Evolutionary conservation across 2,797 vertebrate species (phyloP).

Genomic region (Orestias chungarensis): DNA sequence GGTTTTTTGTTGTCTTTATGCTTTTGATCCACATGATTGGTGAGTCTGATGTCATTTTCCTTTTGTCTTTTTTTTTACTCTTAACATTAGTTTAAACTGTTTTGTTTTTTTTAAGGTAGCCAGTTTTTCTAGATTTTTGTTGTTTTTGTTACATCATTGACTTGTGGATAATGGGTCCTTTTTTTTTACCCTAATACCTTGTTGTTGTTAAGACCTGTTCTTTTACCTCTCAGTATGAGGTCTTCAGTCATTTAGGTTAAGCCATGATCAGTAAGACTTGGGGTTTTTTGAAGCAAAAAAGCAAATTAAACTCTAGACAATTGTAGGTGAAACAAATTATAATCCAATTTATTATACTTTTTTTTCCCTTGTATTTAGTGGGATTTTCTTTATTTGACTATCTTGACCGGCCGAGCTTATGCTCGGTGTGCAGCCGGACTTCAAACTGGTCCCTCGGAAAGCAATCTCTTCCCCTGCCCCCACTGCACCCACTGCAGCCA

Average conservation of each 20-base stretch:
- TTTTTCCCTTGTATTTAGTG: constrained; percentile 33
- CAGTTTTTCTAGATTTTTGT: constrained; percentile 13
- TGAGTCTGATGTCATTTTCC: constrained; percentile 58
- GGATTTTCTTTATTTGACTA: constrained; percentile 11
- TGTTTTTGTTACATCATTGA: constrained; percentile 5
- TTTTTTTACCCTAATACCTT: constrained; percentile 64
- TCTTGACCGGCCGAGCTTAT: constrained; percentile 26
- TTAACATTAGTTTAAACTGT: constrained; percentile 4
- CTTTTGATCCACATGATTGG: constrained; percentile 56
- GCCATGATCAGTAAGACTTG: constrained; percentile 69
- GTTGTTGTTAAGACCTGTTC: constrained; percentile 54
- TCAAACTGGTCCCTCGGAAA: constrained; percentile 54
- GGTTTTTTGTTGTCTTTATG: constrained; percentile 27
- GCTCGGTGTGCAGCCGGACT: constrained; percentile 43
- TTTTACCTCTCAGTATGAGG: constrained; percentile 55
- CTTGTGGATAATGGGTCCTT: constrained; percentile 28
- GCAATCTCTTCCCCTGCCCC: constrained; percentile 56
- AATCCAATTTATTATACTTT: neutral
- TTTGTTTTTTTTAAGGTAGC: neutral
- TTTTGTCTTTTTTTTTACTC: constrained; percentile 2
- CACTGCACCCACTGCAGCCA: constrained; percentile 61
- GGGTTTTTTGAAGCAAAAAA: constrained; percentile 49
- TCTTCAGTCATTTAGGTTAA: constrained; percentile 70
- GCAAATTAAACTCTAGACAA: constrained; percentile 54
- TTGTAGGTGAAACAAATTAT: constrained; percentile 20